Evolutionary conservation across 1,140 invertebrate genomes (phyloP).

Genomic region (Papilio machaon): DNA sequence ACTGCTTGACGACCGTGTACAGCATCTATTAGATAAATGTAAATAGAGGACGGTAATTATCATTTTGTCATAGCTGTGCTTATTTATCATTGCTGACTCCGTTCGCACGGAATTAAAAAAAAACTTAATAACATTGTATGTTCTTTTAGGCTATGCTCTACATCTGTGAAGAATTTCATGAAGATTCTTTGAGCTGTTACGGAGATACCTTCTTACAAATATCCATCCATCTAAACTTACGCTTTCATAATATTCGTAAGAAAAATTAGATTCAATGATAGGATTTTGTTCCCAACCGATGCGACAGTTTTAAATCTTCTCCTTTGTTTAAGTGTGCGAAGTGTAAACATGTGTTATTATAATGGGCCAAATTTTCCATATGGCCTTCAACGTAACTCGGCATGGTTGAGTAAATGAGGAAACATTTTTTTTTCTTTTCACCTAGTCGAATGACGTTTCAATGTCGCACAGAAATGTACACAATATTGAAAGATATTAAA

Average conservation of each 20-base stretch:
- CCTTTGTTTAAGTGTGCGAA: neutral
- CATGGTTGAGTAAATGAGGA: conserved; percentile 15
- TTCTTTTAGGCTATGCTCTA: too few relatives aligned
- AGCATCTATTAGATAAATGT: neutral
- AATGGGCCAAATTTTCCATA: conserved; percentile 4
- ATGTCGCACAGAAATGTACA: conserved; percentile 4
- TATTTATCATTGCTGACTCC: too few relatives aligned
- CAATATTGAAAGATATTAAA: neutral
- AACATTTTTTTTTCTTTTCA: conserved; percentile 22
- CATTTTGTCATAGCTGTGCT: too few relatives aligned
- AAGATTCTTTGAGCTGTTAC: too few relatives aligned
- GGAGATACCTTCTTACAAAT: too few relatives aligned
- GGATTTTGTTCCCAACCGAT: neutral
- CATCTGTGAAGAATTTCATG: too few relatives aligned
- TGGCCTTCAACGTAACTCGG: conserved; percentile 1
- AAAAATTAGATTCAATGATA: too few relatives aligned
- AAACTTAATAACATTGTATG: too few relatives aligned
- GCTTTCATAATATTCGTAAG: too few relatives aligned
- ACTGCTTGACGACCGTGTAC: neutral
- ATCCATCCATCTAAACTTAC: too few relatives aligned
- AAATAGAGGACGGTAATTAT: too few relatives aligned
- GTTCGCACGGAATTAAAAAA: too few relatives aligned
- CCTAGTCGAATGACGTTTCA: conserved; percentile 11
- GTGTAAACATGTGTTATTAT: neutral
- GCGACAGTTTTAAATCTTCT: neutral